Evolutionary conservation across 1,140 invertebrate genomes (phyloP), one percentile per base, ranked within the genome.

Genomic region (Panonychus citri): DNA sequence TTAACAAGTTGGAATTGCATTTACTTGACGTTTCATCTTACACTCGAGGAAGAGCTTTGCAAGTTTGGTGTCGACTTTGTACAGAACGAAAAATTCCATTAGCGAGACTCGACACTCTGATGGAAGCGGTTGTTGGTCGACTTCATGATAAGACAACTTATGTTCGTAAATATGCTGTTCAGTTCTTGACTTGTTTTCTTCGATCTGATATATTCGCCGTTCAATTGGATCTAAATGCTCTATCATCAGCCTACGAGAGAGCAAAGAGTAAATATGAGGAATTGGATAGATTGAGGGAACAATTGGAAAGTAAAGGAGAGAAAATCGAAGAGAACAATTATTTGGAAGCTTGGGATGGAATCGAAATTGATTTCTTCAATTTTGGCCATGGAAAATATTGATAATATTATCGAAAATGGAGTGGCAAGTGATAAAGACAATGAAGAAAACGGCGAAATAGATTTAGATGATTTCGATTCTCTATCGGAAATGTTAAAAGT

Each of bases 21-120:
- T 76, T 88, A 48, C 76, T 81, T 60, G 87, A 91, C 67, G 64
- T 76, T 1, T 80, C 85, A 63, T 81, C 84, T 3, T 85, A 83
- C 65, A 85, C 88, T 1, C 72, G 87, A 54, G 80, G 81, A 46
- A 67, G 76, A 71, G 78, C 81, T 3, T 69, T 88, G 24, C 79
- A 84, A 62, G 77, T 81, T 52, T 86, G 82, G 82, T 74, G 76
- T 61, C 71, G 73, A 24, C 69, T 89, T 27, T 78, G 81, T 55
- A 73, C 75, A 42, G 77, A 81, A 61, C 76, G 78, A 62, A 80
- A 79, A 53, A 73, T 88, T 25, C 83, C 85, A 0, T 67, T 87
- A 28, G 68, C 68, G 1, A 70, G 76, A 55, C 76, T 82, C 60
- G 74, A 76, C 13, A 67, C 70, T 17, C 71, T 87, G 51, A 68